Percentiles rank a stretch among this genome's conserved stretches.
Conservation (phyloP, 2,888 invertebrate species). For the Aphidius colemani region DNA sequence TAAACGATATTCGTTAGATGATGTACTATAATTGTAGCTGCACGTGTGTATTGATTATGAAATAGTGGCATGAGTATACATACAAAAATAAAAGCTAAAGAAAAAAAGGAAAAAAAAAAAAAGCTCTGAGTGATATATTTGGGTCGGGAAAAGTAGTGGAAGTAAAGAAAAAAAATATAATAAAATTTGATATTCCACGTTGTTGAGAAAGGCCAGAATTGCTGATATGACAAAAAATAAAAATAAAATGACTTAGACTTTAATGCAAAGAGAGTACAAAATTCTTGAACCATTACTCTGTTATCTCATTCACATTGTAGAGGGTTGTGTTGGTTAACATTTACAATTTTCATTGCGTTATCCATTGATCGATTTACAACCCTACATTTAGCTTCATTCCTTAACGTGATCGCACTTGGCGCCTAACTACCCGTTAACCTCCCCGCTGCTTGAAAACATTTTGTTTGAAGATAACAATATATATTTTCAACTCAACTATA, state of each 20-base stretch:
- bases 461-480: no score
- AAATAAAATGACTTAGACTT: not conserved
- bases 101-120: conserved; percentile 2
- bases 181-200: not conserved
- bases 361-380: conserved; percentile 32
- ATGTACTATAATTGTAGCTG: not conserved
- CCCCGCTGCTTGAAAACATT: not conserved
- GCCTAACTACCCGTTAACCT: conserved; percentile 47
- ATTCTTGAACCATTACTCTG: conserved; percentile 2
- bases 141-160: not conserved
- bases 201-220: not conserved
- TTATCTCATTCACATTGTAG: not conserved
- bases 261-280: not conserved
- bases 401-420: conserved; percentile 37
- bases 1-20: not conserved
- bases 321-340: not conserved
- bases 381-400: conserved; percentile 36
- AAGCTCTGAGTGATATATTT: conserved; percentile 11
- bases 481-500: no score
- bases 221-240: not conserved
- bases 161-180: conserved; percentile 1
- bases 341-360: conserved; percentile 30
- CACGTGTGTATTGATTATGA: not conserved
- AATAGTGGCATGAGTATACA: no score
- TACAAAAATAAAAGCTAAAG: no score